Base-by-base conservation (phyloP, 2,113 vertebrate species). In the Cavia aperea region DNA sequence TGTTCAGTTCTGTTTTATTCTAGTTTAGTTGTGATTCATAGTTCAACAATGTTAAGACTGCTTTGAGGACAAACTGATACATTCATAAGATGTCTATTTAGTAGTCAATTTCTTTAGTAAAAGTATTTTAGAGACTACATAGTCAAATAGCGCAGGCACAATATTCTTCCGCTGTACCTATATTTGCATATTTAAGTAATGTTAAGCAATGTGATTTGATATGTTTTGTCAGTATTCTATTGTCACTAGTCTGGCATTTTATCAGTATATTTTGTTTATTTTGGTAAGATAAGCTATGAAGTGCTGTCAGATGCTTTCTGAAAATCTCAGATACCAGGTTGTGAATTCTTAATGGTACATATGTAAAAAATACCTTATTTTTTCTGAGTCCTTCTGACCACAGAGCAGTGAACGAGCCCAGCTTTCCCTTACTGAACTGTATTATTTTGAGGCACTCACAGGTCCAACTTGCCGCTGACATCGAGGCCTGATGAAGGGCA, bases 1-100 rank as follows among this genome's bases (percentile, higher is more conserved):
- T 43, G 79, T 68, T 62, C 63, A 26, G 19, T 86, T 68, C 10
- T 36, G 4, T 49, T 86, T 72, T 93, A 79, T 73, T 36, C 11
- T 93, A 56, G 81, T 36, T 18, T 70, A 77, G 54, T 92, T 96
- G 24, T 79, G 36, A 82, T 94, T 94, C 56, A 68, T 56, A 39
- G 33, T 63, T 86, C 51, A 86, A 33, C 83, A 89, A 60, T 83
- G 51, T 19, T 86, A 66, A 36, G 63, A 49, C 4, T 78, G 19
- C 29, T 84, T 92, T 68, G 24, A 73, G 88, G 51, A 43, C 1
- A n/a, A 82, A 82, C 23, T 63, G 49, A 83, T 94, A 43, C 4
- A 72, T 63, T 92, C 15, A 62, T 78, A 68, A 94, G 65, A 85
- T 11, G 21, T 46, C 11, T 93, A 39, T 56, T 43, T 65, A 94